Evolutionary conservation across 2,113 vertebrate genomes (phyloP).

Genomic region (Leptobrachium ailaonicum): DNA sequence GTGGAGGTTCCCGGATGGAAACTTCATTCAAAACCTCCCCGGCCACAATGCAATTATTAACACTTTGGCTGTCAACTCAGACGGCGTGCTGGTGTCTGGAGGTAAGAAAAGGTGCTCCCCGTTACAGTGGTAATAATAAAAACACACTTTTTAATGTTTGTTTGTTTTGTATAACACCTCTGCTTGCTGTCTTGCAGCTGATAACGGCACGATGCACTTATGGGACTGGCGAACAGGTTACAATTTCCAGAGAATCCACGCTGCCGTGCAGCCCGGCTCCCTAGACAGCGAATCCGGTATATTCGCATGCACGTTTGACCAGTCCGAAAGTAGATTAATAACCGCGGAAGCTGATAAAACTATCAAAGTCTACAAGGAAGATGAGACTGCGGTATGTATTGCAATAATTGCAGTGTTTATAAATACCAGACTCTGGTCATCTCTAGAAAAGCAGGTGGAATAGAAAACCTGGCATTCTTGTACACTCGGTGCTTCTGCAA

Average conservation of each 20-base stretch:
- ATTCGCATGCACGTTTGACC: conserved; percentile 92
- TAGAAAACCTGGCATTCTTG: too few relatives aligned
- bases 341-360: conserved; percentile 98
- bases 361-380: conserved; percentile 96
- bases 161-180: neutral
- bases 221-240: conserved; percentile 99
- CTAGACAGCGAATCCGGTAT: conserved; percentile 98
- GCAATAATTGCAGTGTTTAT: neutral
- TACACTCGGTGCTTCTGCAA: too few relatives aligned
- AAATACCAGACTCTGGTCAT: too few relatives aligned
- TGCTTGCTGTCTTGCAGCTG: conserved; percentile 68
- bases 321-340: conserved; percentile 89
- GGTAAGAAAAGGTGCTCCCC: conserved; percentile 66
- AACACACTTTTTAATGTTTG: too few relatives aligned
- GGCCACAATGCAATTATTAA: conserved; percentile 98
- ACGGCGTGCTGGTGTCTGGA: conserved; percentile 95
- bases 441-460: too few relatives aligned
- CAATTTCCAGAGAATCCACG: conserved; percentile 96
- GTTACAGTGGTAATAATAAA: too few relatives aligned
- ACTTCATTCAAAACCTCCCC: conserved; percentile 96
- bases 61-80: conserved; percentile 90
- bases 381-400: conserved; percentile 84
- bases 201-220: conserved; percentile 97
- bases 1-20: conserved; percentile 97
- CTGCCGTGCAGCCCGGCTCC: conserved; percentile 93